Conservation (phyloP, 1,140 invertebrate genomes). For the Laupala kohalensis region DNA sequence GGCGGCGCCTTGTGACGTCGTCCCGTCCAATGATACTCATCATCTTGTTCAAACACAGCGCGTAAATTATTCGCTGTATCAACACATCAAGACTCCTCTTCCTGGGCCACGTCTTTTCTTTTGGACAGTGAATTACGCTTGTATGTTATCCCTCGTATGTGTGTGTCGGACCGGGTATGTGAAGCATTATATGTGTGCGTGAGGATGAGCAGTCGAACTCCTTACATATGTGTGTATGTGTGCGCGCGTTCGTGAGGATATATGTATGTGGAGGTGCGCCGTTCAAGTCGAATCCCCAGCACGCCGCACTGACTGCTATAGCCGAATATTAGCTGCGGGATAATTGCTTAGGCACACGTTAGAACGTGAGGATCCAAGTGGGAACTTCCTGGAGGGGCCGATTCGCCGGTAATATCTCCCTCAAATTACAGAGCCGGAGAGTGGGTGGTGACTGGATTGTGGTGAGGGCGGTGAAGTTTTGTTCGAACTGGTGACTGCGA, state of each 20-base stretch:
- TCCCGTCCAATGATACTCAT: background rate
- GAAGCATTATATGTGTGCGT: background rate
- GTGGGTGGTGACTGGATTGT: too few species aligned
- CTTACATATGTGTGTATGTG: background rate
- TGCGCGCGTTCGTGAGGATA: too few species aligned
- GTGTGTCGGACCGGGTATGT: too few species aligned
- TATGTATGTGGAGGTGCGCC: too few species aligned
- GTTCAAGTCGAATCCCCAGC: background rate
- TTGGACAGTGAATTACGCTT: background rate
- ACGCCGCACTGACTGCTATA: background rate
- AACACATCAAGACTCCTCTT: background rate
- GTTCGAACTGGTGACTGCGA: too few species aligned
- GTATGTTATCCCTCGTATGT: too few species aligned
- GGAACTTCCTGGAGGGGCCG: background rate
- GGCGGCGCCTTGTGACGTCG: background rate
- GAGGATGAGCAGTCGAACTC: too few species aligned
- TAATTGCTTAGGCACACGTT: background rate
- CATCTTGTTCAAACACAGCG: background rate
- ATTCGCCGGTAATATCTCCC: background rate
- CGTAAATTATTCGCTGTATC: background rate
- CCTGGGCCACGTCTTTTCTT: background rate
- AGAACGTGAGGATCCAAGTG: background rate
- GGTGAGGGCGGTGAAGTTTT: too few species aligned
- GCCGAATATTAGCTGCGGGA: background rate
- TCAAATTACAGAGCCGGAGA: background rate